Base-by-base conservation (phyloP, 1,140 invertebrate species). In the Neodiprion fabricii region DNA sequence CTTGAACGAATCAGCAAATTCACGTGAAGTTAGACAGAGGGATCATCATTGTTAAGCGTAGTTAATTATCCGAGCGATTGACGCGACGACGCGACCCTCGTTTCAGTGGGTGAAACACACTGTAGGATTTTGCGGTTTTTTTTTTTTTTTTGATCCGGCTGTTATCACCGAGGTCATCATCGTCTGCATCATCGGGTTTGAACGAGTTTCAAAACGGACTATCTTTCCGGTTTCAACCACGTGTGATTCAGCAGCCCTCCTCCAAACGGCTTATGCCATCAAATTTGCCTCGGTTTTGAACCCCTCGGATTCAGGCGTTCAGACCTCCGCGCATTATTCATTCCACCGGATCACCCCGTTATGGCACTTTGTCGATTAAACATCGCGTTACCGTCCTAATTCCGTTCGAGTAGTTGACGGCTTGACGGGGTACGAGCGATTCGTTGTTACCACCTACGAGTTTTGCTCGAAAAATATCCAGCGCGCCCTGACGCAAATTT, bases 311-410 rank as follows among this genome's bases (percentile, higher is more conserved):
- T 61, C 11, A 12, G 53, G 53, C n/a, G 11, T 40, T 40, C 28
- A 40, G 28, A 40, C 28, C n/a, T 61, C 53, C 53, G 53, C 53
- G 53, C 53, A 61, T 61, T 61, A 61, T 61, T 61, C 53, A 61
- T 61, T 61, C 53, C 11, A 61, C 11, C 53, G 53, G 53, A 61
- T 61, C 53, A 61, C 53, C 53, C 28, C 53, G n/a, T 61, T 61
- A 61, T 61, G 53, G 53, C 53, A 61, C 53, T 61, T 61, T 61
- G 53, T 61, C 53, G 53, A 61, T 61, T 61, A 61, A 61, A 61
- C 11, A 12, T 61, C 53, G 9, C 53, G 53, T 12, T 40, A 40
- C 53, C 53, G 11, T 14, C 53, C 53, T 14, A 17, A 12, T 61
- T 61, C 53, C 53, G 53, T 61, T 61, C 53, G 53, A 61, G 53